Percentiles rank a stretch among this genome's conserved stretches.
These are phyloP conservation scores for Halcyon malimbica DNA, from an alignment of 2,113 vertebrate species.

Conservation along the genomic window DNA sequence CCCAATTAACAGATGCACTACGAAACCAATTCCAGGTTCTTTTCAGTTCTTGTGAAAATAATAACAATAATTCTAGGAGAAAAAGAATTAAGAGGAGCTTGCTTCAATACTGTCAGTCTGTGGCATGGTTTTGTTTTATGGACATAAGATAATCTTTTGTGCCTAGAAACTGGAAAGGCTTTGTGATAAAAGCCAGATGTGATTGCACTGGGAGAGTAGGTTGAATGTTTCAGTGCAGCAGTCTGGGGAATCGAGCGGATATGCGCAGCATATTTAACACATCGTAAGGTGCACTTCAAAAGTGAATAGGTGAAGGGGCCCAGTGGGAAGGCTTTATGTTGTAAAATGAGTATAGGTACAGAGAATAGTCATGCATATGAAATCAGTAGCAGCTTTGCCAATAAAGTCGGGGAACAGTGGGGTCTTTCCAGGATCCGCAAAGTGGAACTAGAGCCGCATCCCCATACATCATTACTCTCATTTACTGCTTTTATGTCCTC, in stretches of 20 bases:
- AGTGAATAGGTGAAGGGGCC: conserved; percentile 35
- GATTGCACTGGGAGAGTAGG: not conserved
- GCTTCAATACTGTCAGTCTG: not conserved
- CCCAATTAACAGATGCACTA: not conserved
- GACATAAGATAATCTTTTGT: conserved; percentile 16
- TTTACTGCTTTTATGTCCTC: not conserved
- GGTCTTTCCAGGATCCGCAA: not conserved
- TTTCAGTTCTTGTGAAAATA: conserved; percentile 16
- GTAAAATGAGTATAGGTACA: not conserved
- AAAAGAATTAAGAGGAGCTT: not conserved
- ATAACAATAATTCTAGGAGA: not conserved
- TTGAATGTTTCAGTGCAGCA: conserved; percentile 1
- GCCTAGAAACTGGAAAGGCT: conserved; percentile 25
- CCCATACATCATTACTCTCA: not conserved
- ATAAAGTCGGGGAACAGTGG: not conserved
- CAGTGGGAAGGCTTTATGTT: conserved; percentile 5
- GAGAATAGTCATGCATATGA: not conserved
- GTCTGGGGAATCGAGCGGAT: not conserved
- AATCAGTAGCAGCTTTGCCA: conserved; percentile 5
- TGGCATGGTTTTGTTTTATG: conserved; percentile 6
- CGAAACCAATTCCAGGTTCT: not conserved
- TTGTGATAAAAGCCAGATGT: conserved; percentile 50
- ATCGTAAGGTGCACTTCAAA: conserved; percentile 23
- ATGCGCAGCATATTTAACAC: not conserved
- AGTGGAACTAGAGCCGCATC: not conserved